Conservation (phyloP, 1,140 invertebrate species). For the Drosophila parvula region DNA sequence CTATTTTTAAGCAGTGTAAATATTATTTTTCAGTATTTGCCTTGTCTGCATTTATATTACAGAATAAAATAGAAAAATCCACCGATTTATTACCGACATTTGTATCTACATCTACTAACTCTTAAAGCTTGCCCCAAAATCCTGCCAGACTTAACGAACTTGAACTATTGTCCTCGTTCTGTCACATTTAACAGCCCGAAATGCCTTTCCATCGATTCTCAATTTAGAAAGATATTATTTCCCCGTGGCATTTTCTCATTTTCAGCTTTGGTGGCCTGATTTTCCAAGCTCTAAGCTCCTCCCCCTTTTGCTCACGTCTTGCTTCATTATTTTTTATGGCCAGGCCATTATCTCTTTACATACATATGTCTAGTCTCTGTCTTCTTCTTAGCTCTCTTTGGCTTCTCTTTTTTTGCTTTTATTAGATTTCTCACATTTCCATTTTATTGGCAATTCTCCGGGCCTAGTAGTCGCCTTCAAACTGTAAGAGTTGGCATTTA, state of each 20-base stretch:
- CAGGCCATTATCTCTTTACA: conserved; percentile 67
- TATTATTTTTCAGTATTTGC: no score
- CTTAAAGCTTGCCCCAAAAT: background rate
- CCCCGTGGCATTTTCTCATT: conserved; percentile 37
- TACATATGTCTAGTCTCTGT: conserved; percentile 53
- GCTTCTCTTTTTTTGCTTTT: conserved; percentile 5
- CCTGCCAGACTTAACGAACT: conserved; percentile 14
- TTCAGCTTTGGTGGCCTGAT: conserved; percentile 56
- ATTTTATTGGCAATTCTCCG: conserved; percentile 53
- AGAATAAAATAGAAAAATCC: background rate
- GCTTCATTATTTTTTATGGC: conserved; percentile 77
- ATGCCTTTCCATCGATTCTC: conserved; percentile 47
- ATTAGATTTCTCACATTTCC: conserved; percentile 36
- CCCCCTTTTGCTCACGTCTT: conserved; percentile 18
- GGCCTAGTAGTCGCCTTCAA: conserved; percentile 39
- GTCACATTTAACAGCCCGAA: conserved; percentile 17
- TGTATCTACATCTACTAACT: background rate
- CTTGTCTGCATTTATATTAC: background rate
- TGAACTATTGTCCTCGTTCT: conserved; percentile 16
- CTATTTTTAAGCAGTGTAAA: background rate
- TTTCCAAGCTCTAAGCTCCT: conserved; percentile 15
- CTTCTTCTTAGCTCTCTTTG: background rate
- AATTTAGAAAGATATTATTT: conserved; percentile 38
- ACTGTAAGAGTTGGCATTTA: conserved; percentile 68
- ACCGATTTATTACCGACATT: background rate